A percentile compares a stretch with the other conserved stretches of the same genome.
These are phyloP conservation scores for Elaphurus davidianus DNA, from an alignment of 2,113 vertebrate species.

Conservation along the genomic window DNA sequence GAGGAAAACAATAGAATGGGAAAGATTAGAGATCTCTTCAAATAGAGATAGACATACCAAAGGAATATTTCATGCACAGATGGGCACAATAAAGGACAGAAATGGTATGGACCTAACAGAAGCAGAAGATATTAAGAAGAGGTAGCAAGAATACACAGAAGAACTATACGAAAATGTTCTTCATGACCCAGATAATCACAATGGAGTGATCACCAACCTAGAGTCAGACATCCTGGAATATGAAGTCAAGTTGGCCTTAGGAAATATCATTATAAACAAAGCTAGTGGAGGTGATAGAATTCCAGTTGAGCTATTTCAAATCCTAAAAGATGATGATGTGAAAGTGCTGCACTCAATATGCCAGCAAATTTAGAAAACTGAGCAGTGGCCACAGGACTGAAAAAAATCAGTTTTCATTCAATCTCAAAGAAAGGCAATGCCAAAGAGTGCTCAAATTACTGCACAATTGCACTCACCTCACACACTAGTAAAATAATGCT, in stretches of 20 bases:
- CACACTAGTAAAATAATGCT: not conserved
- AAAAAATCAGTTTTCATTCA: not conserved
- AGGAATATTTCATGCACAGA: not conserved
- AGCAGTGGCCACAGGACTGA: not conserved
- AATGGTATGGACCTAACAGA: not conserved
- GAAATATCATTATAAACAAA: not conserved
- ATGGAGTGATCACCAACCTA: not conserved
- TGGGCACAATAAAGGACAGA: not conserved
- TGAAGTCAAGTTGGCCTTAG: not conserved
- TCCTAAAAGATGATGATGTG: not conserved
- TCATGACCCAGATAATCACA: not conserved
- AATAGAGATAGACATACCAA: not conserved
- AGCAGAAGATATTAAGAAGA: not conserved
- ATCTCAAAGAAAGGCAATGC: not conserved
- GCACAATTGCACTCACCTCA: not conserved
- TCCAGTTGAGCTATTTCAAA: not conserved
- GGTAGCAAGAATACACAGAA: not conserved
- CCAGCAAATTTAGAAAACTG: not conserved
- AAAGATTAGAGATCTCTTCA: not conserved
- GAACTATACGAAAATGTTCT: not conserved
- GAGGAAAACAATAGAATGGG: not conserved
- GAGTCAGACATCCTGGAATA: not conserved
- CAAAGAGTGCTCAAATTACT: not conserved
- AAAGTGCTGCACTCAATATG: not conserved
- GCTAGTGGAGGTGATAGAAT: not conserved